Evolutionary conservation across 2,113 vertebrate genomes (phyloP), one percentile per base, ranked within the genome.

Genomic region (Apistogramma diplotaenia): DNA sequence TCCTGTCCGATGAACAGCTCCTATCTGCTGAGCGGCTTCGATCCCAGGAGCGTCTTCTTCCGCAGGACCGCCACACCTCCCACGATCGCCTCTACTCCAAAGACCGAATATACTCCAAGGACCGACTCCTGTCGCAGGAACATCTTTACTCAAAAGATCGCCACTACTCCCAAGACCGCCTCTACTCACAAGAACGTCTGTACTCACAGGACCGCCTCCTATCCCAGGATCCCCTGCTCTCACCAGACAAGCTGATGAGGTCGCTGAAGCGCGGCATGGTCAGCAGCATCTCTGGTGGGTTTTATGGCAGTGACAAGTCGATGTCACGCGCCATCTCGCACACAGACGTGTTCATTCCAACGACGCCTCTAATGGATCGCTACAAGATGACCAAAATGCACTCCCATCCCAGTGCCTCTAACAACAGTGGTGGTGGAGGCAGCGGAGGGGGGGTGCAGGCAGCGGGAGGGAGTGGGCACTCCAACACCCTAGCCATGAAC

Each of bases 351-450:
- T 98, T 98, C 89, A 95, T 98, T 89, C 98, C 98, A n/a, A 98
- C 98, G 19, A 99, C 98, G 0, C 98, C 98, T 0, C 93, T 98
- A 82, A 95, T 98, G 96, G 98, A 99, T 95, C 97, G 97, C 81
- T 99, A 99, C 93, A 96, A 97, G 95, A 98, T 99, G 97, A 98
- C 97, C 93, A 99, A 99, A 96, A 97, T 99, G 97, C 97, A 99
- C 96, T 97, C 98, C 87, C 98, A 99, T 96, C 97, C 98, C 91
- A 99, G 97, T 97, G 96, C 98, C 96, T 97, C 97, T 67, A 98
- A 95, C 96, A 98, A 97, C 93, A 95, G 88, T 5, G 80, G 82
- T 1, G 54, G 79, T 1, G 81, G 81, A 2, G n/a, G 78, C 6
- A 18, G 74, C 10, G 12, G 33, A 8, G 13, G 84, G 1, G 71